Conservation (phyloP, 1,140 invertebrate genomes). For the Trichomalopsis sarcophagae region DNA sequence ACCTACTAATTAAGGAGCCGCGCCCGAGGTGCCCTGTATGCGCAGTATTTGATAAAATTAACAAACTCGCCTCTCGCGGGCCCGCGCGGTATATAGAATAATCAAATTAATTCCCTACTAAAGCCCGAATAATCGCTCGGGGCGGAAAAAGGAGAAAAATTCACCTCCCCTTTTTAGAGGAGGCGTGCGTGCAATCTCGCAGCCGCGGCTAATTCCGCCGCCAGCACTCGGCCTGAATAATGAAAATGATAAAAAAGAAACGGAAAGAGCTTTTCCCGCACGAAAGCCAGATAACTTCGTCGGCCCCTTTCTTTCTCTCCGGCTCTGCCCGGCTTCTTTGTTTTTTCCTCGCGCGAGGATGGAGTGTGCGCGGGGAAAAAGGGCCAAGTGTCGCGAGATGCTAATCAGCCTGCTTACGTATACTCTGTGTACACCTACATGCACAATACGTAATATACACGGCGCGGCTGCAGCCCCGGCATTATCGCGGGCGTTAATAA, state of each 20-base stretch:
- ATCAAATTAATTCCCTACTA: constrained; percentile 36
- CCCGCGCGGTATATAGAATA: background rate
- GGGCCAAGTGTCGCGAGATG: constrained; percentile 1
- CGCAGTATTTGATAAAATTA: constrained; percentile 9
- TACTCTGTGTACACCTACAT: background rate
- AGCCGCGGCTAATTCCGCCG: constrained; percentile 26
- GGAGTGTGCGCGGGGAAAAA: background rate
- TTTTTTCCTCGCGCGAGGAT: background rate
- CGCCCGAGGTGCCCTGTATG: background rate
- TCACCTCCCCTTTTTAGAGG: background rate
- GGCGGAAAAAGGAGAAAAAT: background rate
- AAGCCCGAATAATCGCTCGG: constrained; percentile 27
- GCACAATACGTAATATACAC: too few species aligned
- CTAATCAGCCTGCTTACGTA: background rate
- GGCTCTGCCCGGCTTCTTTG: background rate
- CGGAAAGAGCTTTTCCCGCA: constrained; percentile 12
- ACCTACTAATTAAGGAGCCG: background rate
- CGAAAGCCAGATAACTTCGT: constrained; percentile 36
- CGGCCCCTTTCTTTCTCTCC: constrained; percentile 15
- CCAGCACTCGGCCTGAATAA: constrained; percentile 18
- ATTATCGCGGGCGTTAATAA: background rate
- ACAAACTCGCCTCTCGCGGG: background rate
- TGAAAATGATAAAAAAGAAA: constrained; percentile 43
- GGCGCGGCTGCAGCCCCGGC: too few species aligned
- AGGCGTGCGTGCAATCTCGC: constrained; percentile 14